Evolutionary conservation across 2,797 vertebrate species (phyloP).

Genomic region (Danio albolineatus): DNA sequence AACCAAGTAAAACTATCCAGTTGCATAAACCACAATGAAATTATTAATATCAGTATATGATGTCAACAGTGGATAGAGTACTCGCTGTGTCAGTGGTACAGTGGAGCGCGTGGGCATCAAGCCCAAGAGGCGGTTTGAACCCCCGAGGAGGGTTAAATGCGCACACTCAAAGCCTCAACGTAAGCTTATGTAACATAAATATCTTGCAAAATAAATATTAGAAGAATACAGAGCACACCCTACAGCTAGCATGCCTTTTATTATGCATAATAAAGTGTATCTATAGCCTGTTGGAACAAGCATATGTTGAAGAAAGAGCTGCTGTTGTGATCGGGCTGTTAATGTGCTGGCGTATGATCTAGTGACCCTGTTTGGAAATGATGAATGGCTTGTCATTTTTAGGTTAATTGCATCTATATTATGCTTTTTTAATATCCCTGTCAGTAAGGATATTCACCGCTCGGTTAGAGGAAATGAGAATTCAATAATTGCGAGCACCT

Average conservation of each 20-base stretch:
- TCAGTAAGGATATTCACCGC: conserved; percentile 54
- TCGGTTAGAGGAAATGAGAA: conserved; percentile 39
- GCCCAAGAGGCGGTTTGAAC: conserved; percentile 12
- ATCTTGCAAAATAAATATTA: conserved; percentile 12
- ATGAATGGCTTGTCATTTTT: conserved; percentile 59
- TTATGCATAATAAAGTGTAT: conserved; percentile 27
- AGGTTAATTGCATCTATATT: conserved; percentile 61
- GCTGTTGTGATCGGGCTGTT: background rate
- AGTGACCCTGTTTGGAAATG: conserved; percentile 63
- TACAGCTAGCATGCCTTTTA: conserved; percentile 13
- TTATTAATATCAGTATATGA: background rate
- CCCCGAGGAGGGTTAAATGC: background rate
- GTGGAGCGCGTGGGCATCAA: background rate
- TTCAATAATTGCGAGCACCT: conserved; percentile 40
- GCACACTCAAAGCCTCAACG: conserved; percentile 6
- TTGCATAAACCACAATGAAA: background rate
- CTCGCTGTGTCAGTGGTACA: background rate
- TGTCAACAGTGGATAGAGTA: background rate
- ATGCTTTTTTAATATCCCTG: conserved; percentile 42
- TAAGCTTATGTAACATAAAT: background rate
- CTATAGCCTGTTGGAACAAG: background rate
- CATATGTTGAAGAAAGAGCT: conserved; percentile 17
- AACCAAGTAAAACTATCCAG: too few relatives aligned
- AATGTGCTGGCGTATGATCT: conserved; percentile 17
- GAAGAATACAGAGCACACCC: conserved; percentile 10